Evolutionary conservation across 2,888 invertebrate species (phyloP), one percentile per base, ranked within the genome.

Genomic region (Amphimallon solstitiale): DNA sequence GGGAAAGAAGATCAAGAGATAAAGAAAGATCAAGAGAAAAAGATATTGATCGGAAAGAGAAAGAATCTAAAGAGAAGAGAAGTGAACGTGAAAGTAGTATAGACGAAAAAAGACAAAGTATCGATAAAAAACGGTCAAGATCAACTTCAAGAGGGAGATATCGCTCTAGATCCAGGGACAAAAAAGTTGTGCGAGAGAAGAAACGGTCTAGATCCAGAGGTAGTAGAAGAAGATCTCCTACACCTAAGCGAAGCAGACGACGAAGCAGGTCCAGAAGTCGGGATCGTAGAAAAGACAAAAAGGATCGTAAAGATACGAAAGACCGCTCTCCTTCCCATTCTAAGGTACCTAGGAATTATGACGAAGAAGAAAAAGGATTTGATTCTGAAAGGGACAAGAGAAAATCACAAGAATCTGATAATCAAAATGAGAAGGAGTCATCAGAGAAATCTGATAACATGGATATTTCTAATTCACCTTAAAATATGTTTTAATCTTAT

Each of bases 401-500:
- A 65, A 69, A 60, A 66, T 69, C 61, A 9, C 75, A 72, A 45
- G 78, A 77, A 49, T 72, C 75, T 4, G 79, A 78, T 29, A 74
- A 73, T 45, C 63, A 66, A 23, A 69, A 66, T 59, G 87, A 89
- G 66, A 88, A 89, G 73, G 87, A 87, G 69, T 74, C 85, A 76
- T 80, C 85, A 75, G 76, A 84, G 79, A 78, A 86, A 81, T 88
- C 88, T 1, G 90, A 91, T 80, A 91, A 91, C 78, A 91, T 92
- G 92, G 92, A 92, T 80, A 92, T 92, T 81, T 91, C 91, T 12
- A 91, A 91, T 82, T 91, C 91, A 66, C 92, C 92, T 62, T 91
- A 85, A 82, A 70, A 65, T 52, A 37, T 23, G 35, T 14, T 29
- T 10, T 5, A 51, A 23, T 9, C 3, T 46, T 10, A 46, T 3